Evolutionary conservation across 2,888 invertebrate genomes (phyloP).

Genomic region (Cactoblastis cactorum): DNA sequence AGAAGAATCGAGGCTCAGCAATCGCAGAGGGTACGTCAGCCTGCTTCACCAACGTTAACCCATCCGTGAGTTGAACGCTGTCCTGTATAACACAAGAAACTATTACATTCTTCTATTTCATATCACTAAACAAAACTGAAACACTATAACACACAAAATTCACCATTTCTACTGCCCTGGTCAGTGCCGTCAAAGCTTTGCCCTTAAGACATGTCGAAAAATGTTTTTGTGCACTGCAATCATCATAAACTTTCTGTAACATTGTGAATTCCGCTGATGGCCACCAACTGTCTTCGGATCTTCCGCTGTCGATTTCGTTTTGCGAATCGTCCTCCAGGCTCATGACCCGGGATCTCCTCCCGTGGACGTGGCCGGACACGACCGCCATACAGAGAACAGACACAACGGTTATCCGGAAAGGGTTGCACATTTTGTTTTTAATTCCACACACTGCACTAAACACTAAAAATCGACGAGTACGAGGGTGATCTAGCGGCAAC

Average conservation of each 20-base stretch:
- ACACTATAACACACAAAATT: conserved; percentile 30
- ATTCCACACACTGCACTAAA: conserved; percentile 64
- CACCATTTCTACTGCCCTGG: conserved; percentile 81
- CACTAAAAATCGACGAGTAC: conserved; percentile 60
- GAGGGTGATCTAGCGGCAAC: conserved; percentile 70
- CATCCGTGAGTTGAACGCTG: conserved; percentile 80
- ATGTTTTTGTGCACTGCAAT: conserved; percentile 81
- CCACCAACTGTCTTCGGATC: conserved; percentile 76
- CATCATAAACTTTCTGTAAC: conserved; percentile 81
- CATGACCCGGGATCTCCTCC: conserved; percentile 69
- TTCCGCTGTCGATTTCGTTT: conserved; percentile 72
- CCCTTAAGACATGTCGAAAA: conserved; percentile 81
- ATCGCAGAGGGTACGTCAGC: conserved; percentile 73
- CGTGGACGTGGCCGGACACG: conserved; percentile 63
- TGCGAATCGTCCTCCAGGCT: conserved; percentile 61
- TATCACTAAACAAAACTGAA: conserved; percentile 28
- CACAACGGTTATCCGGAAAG: conserved; percentile 68
- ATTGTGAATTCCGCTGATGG: conserved; percentile 79
- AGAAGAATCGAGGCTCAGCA: conserved; percentile 79
- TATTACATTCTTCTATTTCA: conserved; percentile 36
- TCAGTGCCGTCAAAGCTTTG: conserved; percentile 79
- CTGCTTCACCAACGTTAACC: conserved; percentile 80
- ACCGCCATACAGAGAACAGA: conserved; percentile 65
- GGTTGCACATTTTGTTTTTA: conserved; percentile 63
- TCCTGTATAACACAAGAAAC: conserved; percentile 69